Evolutionary conservation across 2,113 vertebrate species (phyloP).

Genomic region (Tachysurus fulvidraco): DNA sequence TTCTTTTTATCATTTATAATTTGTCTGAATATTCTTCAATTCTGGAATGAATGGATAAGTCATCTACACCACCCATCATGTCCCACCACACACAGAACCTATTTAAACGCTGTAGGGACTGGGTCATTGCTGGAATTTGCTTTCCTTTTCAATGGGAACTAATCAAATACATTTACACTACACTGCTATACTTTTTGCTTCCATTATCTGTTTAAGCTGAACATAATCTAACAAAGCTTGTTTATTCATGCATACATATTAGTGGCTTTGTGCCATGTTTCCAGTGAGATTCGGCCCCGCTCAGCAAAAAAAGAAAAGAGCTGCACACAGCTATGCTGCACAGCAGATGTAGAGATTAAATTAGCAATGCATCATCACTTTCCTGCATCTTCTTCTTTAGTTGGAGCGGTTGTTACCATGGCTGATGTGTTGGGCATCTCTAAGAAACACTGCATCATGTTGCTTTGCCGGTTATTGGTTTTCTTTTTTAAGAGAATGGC

Average conservation of each 20-base stretch:
- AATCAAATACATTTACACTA: conserved; percentile 15
- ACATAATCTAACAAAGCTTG: neutral
- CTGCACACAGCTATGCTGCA: neutral
- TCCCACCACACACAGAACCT: neutral
- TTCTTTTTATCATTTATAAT: neutral
- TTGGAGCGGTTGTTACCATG: conserved; percentile 33
- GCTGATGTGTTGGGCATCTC: conserved; percentile 35
- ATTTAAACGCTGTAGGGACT: conserved; percentile 7
- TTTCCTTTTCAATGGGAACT: neutral
- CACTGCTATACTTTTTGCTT: conserved; percentile 25
- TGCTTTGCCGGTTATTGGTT: conserved; percentile 42
- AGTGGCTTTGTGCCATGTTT: conserved; percentile 5
- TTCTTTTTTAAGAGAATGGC: conserved; percentile 36
- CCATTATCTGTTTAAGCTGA: conserved; percentile 30
- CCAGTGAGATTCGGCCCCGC: conserved; percentile 9
- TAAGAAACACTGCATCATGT: conserved; percentile 49
- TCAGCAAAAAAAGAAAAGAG: neutral
- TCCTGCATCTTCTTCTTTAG: neutral
- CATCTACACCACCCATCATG: neutral
- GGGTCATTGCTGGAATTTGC: neutral
- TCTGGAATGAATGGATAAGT: conserved; percentile 2
- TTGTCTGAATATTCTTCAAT: neutral
- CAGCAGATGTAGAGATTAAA: neutral
- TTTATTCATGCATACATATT: conserved; percentile 30
- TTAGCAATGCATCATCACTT: neutral